Base-by-base conservation (phyloP, 2,888 invertebrate genomes). In the Apeira syringaria region DNA sequence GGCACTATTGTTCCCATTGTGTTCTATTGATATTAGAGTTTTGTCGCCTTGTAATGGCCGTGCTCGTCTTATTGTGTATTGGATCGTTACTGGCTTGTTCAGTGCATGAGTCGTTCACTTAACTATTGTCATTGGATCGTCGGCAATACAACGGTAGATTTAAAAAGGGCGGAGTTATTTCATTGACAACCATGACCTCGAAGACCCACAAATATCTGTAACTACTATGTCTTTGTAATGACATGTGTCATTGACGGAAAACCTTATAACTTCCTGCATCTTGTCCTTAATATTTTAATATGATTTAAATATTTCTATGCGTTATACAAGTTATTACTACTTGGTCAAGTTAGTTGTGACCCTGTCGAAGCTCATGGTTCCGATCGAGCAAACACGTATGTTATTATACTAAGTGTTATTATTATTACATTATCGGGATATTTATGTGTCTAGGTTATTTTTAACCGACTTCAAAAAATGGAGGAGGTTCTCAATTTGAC, bases 1-100 rank as follows among this genome's bases (percentile, higher is more conserved):
- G 75, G 74, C 80, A 83, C 86, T 84, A 88, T 88, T 89, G 87
- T 89, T 83, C 77, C 84, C 70, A 85, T 86, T 83, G 86, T 88
- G 70, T 82, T 78, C 74, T 83, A 80, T 84, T 82, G 80, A 81
- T 87, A 86, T 87, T 83, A 81, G 68, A 73, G 79, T 81, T 88
- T 88, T 85, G 86, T 89, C 89, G 85, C 86, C 83, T 86, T 86
- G 87, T 87, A 82, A 85, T 80, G 76, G 74, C 70, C 62, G 59
- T 68, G 71, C 70, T 69, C 73, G 76, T 75, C 72, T 75, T 80
- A 80, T 87, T 85, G 83, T 86, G 75, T 76, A 61, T 65, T 61
- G 62, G 67, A 71, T 77, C 68, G 69, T 78, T 75, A 72, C 45
- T 45, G 39, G 31, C 34, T 45, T 40, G 35, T 73, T 70, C 7